Percentiles rank a stretch among this genome's conserved stretches.
Evolutionary conservation across 2,113 vertebrate genomes (phyloP).

Genomic region (Tretioscincus oriximinensis): DNA sequence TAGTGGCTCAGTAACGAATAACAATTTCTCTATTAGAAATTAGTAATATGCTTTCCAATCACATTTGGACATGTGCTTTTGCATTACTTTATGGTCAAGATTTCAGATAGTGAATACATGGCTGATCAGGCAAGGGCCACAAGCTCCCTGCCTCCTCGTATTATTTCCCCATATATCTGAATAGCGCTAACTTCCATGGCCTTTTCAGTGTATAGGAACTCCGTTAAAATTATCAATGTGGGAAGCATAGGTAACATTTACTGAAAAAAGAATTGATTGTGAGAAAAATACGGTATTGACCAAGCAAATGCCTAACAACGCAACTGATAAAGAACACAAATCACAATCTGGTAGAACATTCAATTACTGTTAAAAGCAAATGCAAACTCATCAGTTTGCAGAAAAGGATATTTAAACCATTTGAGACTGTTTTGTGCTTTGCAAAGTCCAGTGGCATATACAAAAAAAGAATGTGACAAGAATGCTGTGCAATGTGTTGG

Average conservation of each 20-base stretch:
- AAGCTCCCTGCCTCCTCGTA: neutral
- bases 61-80: no score
- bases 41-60: no score
- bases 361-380: neutral
- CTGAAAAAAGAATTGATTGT: slow-evolving; percentile 43
- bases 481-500: no score
- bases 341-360: neutral
- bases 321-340: slow-evolving; percentile 26
- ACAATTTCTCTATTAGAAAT: no score
- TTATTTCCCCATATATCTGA: neutral
- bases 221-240: slow-evolving; percentile 45
- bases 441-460: neutral
- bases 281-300: slow-evolving; percentile 53
- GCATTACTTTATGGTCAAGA: neutral
- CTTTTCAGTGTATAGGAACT: neutral
- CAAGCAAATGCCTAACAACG: slow-evolving; percentile 4
- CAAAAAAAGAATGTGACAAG: no score
- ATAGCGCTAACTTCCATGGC: neutral
- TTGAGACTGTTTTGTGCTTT: neutral
- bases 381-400: neutral
- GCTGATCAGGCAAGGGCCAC: neutral
- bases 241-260: slow-evolving; percentile 44
- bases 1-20: no score
- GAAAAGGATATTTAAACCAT: neutral
- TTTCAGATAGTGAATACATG: neutral